These are phyloP conservation scores for Tipula unca DNA, from an alignment of 2,888 invertebrate species.

Conservation along the genomic window DNA sequence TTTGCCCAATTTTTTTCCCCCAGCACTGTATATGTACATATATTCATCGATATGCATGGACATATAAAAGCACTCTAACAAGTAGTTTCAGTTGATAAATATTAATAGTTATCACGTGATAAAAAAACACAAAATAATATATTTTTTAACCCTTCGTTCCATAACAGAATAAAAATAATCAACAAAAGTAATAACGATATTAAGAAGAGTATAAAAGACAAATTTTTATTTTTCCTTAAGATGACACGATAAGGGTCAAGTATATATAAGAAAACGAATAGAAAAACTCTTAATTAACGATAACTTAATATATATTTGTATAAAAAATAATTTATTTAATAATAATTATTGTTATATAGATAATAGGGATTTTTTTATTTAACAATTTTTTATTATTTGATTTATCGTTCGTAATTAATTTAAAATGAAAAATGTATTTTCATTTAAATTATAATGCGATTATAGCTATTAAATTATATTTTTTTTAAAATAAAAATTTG, in stretches of 20 bases:
- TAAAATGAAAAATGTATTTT: not conserved
- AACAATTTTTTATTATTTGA: not conserved
- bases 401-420: not conserved
- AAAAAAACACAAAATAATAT: not conserved
- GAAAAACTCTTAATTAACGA: not conserved
- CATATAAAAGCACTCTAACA: too few relatives aligned
- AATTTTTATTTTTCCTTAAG: not conserved
- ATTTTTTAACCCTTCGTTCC: not conserved
- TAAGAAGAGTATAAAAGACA: not conserved
- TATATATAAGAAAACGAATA: not conserved
- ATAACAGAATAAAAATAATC: not conserved
- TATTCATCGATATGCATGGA: too few relatives aligned
- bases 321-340: not conserved
- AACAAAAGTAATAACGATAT: too few relatives aligned
- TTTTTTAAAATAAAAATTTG: not conserved
- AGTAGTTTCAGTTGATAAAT: not conserved
- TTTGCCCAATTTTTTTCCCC: too few relatives aligned
- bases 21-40: too few relatives aligned
- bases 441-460: not conserved
- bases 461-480: not conserved
- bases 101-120: not conserved
- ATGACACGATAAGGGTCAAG: not conserved
- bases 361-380: too few relatives aligned
- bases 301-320: constrained; percentile 15
- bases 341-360: not conserved